These are phyloP conservation scores for Minunthozetes semirufus DNA, from an alignment of 2,888 invertebrate species.

Conservation along the genomic window DNA sequence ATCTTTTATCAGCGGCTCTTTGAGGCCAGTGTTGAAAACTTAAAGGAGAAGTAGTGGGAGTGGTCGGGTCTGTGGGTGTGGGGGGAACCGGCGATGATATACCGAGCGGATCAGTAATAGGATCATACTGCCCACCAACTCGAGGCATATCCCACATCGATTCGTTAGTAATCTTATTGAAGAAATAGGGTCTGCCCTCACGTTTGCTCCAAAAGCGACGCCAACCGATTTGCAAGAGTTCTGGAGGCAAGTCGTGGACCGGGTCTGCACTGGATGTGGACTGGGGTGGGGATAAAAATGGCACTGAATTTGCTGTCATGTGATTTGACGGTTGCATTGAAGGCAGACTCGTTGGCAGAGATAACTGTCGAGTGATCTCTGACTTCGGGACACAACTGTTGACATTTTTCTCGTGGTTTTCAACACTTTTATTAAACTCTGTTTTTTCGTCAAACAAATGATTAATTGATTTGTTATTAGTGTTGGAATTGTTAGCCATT, in stretches of 20 bases:
- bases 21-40: conserved; percentile 40
- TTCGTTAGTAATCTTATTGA: conserved; percentile 90
- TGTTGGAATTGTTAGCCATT: too few relatives aligned
- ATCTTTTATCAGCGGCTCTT: conserved; percentile 57
- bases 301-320: conserved; percentile 19
- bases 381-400: background rate
- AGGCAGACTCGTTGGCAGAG: background rate
- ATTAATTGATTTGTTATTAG: background rate
- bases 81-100: conserved; percentile 53
- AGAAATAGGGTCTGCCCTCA: conserved; percentile 89
- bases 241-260: conserved; percentile 56
- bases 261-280: conserved; percentile 42
- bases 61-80: conserved; percentile 42
- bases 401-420: background rate
- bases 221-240: conserved; percentile 81
- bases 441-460: background rate
- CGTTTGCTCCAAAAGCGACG: conserved; percentile 93
- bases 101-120: conserved; percentile 81
- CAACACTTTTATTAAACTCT: background rate
- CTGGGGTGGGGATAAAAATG: conserved; percentile 41
- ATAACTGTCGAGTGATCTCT: conserved; percentile 1
- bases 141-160: conserved; percentile 95
- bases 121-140: conserved; percentile 63
- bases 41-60: conserved; percentile 46
- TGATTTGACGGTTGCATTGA: background rate